Base-by-base conservation (phyloP, 2,888 invertebrate species). In the Belgica antarctica region DNA sequence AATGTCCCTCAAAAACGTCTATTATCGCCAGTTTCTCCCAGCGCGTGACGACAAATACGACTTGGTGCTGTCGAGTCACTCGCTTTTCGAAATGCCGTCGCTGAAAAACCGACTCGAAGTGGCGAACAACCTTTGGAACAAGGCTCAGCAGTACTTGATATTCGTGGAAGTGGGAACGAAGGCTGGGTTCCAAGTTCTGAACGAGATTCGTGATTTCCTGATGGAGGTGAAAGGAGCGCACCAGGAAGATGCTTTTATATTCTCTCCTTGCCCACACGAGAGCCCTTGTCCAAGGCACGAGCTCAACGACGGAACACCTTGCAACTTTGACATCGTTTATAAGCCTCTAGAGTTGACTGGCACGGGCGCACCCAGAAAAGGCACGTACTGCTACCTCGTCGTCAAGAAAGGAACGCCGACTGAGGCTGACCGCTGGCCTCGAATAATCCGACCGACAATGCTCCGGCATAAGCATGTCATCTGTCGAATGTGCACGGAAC, bases 261-360 rank as follows among this genome's bases (percentile, higher is more conserved):
- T 91, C 77, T 86, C 92, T 57, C 94, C 94, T 83, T 97, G 96
- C 77, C 90, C 95, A 0, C 93, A 94, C 75, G 90, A 94, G 74
- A 77, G 80, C 22, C 75, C 81, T 0, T 97, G 96, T 77, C 96
- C 96, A 0, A 82, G 89, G 73, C 84, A 85, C 73, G 70, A 77
- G 0, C 70, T 83, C 22, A 79, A 83, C 70, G 85, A 87, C 69
- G 79, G 84, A 4, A 87, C 86, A 0, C 91, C 92, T 0, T 96
- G 95, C 75, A 92, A 90, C 76, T 94, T 92, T 77, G 77, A 85
- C 73, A 83, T 87, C 63, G 76, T 81, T 19, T 92, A 88, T 75
- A 79, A 84, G 72, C 79, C 85, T 0, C 75, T 88, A 66, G 81
- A 84, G 0, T 82, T 84, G 68, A 22, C 59, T n/a, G 83, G 82